Conservation (phyloP, 2,888 invertebrate genomes). For the Blera fallax region DNA sequence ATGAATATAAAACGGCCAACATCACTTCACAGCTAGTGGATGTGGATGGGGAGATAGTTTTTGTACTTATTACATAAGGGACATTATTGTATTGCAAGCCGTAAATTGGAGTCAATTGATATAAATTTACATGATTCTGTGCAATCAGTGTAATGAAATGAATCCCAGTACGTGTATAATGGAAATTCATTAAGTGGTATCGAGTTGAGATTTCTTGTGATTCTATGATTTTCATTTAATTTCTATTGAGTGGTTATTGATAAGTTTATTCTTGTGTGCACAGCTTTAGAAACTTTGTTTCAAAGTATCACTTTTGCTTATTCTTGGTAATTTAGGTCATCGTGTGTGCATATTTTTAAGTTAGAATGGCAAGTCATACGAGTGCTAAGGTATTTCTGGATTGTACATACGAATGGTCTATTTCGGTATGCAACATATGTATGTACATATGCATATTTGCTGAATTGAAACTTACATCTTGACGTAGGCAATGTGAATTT, state of each 20-base stretch:
- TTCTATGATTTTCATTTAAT: not conserved
- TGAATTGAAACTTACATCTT: not conserved
- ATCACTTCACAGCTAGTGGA: not conserved
- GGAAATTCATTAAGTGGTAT: constrained; percentile 9
- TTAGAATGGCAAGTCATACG: not conserved
- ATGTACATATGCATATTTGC: too few relatives aligned
- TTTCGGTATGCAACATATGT: not conserved
- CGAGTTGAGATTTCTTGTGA: not conserved
- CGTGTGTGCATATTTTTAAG: not conserved
- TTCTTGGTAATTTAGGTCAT: not conserved
- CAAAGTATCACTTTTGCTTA: not conserved
- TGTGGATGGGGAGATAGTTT: not conserved
- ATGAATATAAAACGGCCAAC: constrained; percentile 54
- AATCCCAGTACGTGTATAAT: constrained; percentile 15
- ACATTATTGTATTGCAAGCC: not conserved
- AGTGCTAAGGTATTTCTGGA: not conserved
- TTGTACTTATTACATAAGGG: not conserved
- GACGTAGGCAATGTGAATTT: constrained; percentile 15
- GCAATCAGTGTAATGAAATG: constrained; percentile 41
- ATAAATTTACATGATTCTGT: constrained; percentile 47
- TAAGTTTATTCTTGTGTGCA: not conserved
- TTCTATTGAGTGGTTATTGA: not conserved
- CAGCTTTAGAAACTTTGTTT: not conserved
- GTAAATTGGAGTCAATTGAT: constrained; percentile 55
- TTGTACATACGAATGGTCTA: not conserved